Evolutionary conservation across 92 coral and sea anemone genomes (phyloP), one percentile per base, ranked within the genome.

Genomic region (Porites evermanni): DNA sequence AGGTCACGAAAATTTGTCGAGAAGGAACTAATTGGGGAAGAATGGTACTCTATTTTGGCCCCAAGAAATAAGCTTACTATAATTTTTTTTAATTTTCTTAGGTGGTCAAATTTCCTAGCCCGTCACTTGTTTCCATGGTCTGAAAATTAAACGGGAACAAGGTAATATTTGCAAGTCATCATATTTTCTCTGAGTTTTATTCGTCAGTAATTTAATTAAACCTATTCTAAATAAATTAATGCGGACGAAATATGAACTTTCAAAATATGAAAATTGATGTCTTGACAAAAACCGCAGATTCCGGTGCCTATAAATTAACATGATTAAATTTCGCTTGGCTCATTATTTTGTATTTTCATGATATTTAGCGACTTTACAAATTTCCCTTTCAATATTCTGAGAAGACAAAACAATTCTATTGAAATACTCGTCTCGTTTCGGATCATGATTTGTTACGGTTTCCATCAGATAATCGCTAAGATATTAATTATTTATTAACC

Each of bases 401-500:
- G 47, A 61, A 66, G 53, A 52, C 51, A 44, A 67, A 32, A 44
- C 85, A 64, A 59, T 64, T 11, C 81, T 70, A 72, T 38, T 3
- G 59, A 60, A 74, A 54, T 24, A 21, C 69, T 29, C 32, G 16
- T 59, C 18, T 44, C 19, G 3, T 70, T 29, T 75, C 69, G 8
- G 21, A 83, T 38, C 44, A 68, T 19, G 70, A 38, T 23, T 24
- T 29, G 11, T 50, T 3, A 79, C 77, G 80, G 89, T 53, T 79
- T 79, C 5, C 2, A 75, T 75, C 67, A 19, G 80, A 78, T 87
- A 78, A 71, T 74, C 80, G 71, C 82, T 61, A 51, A 75, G 17
- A 23, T 82, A 87, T 94, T 83, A 94, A 91, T 89, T 87, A 94
- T 94, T 92, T 87, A 94, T 94, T 78, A 59, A 83, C 78, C 81